Evolutionary conservation across 2,888 invertebrate genomes (phyloP).

Genomic region (Cephus runcator): DNA sequence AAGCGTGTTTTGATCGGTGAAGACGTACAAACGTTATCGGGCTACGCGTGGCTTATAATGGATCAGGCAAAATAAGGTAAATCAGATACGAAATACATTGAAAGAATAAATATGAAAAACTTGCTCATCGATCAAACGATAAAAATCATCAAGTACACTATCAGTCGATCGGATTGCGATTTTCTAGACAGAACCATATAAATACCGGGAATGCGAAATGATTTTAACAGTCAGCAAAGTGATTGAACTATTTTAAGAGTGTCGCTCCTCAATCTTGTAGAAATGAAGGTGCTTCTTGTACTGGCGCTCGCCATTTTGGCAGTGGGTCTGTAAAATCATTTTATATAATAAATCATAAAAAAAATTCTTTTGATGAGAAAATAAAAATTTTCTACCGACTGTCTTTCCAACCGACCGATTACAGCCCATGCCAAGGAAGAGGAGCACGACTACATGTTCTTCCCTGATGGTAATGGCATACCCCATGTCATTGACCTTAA

Average conservation of each 20-base stretch:
- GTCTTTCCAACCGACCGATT: neutral
- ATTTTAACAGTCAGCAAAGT: neutral
- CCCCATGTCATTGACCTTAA: constrained; percentile 63
- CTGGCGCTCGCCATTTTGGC: neutral
- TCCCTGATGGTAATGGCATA: constrained; percentile 64
- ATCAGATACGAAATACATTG: neutral
- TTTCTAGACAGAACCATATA: neutral
- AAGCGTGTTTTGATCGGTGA: neutral
- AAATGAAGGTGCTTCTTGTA: neutral
- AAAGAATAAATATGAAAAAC: neutral
- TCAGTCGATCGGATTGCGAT: neutral
- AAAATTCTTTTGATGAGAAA: neutral
- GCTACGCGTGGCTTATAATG: neutral
- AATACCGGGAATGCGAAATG: neutral
- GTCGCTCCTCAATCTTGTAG: neutral
- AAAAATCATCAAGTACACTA: neutral
- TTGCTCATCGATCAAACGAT: neutral
- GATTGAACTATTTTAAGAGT: neutral
- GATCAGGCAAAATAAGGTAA: neutral
- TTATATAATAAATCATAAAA: neutral
- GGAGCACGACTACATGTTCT: constrained; percentile 63
- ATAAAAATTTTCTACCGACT: neutral
- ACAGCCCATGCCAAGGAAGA: neutral
- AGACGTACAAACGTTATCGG: neutral
- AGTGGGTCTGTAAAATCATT: neutral